Conservation (phyloP, 2,797 vertebrate genomes). For the Enteromius viviparus region DNA sequence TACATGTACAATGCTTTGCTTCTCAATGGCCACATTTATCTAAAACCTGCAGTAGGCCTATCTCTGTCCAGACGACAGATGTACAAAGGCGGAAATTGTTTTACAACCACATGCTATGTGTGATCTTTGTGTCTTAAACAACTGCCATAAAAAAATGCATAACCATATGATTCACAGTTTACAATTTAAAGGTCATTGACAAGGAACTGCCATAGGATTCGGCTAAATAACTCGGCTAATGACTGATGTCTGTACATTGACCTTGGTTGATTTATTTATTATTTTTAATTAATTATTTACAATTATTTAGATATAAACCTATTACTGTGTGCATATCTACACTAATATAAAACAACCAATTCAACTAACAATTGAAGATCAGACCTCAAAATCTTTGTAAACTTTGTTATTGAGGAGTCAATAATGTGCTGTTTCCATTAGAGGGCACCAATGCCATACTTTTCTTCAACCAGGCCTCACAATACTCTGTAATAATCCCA, state of each 20-base stretch:
- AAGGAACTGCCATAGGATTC: background rate
- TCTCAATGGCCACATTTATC: background rate
- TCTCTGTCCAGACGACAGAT: background rate
- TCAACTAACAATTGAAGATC: background rate
- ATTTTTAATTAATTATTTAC: background rate
- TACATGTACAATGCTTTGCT: background rate
- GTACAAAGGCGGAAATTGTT: background rate
- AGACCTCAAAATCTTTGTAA: background rate
- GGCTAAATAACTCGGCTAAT: background rate
- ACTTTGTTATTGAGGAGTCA: too few relatives aligned
- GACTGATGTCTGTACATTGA: background rate
- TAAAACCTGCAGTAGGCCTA: conserved; percentile 4
- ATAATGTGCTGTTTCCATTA: background rate
- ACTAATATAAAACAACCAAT: background rate
- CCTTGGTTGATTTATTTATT: background rate
- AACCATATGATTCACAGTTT: background rate
- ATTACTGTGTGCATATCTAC: background rate
- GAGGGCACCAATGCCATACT: background rate
- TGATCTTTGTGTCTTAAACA: conserved; percentile 13
- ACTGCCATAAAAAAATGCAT: background rate
- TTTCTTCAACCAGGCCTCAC: background rate
- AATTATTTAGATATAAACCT: background rate
- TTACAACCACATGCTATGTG: background rate
- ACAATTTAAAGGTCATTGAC: background rate
- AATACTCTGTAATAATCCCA: background rate